Percentiles rank a stretch among this genome's conserved stretches.
Evolutionary conservation across 2,797 vertebrate genomes (phyloP).

Genomic region (Notolepis coatsorum): DNA sequence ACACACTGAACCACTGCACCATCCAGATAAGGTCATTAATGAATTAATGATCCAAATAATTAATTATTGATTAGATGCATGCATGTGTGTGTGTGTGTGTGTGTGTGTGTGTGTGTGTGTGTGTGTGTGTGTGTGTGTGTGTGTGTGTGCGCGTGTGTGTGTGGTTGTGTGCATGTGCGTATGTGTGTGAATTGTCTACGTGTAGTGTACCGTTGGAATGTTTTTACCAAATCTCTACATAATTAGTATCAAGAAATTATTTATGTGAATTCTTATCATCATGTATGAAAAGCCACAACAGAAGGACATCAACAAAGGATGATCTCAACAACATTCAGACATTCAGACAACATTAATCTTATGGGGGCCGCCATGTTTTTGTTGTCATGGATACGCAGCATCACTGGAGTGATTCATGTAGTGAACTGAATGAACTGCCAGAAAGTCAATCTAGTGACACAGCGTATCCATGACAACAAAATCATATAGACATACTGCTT

Average conservation of each 20-base stretch:
- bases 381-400: too few relatives aligned
- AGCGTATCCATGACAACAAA: too few relatives aligned
- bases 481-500: too few relatives aligned
- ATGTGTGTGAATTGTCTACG: not conserved
- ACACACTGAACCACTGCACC: conserved; percentile 56
- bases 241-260: not conserved
- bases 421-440: too few relatives aligned
- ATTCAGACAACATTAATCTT: too few relatives aligned
- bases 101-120: not conserved
- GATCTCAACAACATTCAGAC: not conserved
- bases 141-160: conserved; percentile 8
- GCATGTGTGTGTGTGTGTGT: not conserved
- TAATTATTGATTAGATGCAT: conserved; percentile 71
- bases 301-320: not conserved
- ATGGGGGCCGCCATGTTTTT: too few relatives aligned
- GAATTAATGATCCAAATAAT: conserved; percentile 79
- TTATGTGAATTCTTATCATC: too few relatives aligned
- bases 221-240: conserved; percentile 11
- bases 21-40: conserved; percentile 77
- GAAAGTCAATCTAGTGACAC: too few relatives aligned
- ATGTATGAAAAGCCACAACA: too few relatives aligned
- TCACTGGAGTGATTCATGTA: too few relatives aligned
- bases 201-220: conserved; percentile 3
- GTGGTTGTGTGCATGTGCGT: too few relatives aligned
- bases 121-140: not conserved